Conservation (phyloP, 2,113 vertebrate genomes). For the Plectropomus leopardus region DNA sequence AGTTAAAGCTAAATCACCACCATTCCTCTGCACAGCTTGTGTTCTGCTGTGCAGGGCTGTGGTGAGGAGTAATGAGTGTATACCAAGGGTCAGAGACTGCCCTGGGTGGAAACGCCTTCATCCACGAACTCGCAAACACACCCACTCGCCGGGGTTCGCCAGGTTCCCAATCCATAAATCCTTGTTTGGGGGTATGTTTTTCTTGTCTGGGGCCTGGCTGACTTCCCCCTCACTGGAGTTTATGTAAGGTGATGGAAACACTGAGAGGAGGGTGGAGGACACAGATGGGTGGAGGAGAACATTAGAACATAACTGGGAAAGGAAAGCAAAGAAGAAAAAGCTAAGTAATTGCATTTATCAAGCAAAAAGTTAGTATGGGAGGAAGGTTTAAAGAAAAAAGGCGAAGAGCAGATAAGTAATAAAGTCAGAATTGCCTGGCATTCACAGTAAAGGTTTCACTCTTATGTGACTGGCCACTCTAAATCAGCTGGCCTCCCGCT, state of each 20-base stretch:
- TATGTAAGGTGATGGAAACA: slow-evolving; percentile 70
- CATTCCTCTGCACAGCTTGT: slow-evolving; percentile 16
- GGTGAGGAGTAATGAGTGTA: slow-evolving; percentile 39
- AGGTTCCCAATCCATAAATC: slow-evolving; percentile 67
- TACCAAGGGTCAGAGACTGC: slow-evolving; percentile 45
- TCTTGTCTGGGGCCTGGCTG: slow-evolving; percentile 60
- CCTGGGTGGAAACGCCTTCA: slow-evolving; percentile 38
- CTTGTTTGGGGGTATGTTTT: slow-evolving; percentile 64
- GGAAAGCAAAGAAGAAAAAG: slow-evolving; percentile 31
- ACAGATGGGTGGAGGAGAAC: slow-evolving; percentile 17
- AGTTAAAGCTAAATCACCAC: slow-evolving; percentile 28
- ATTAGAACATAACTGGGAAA: slow-evolving; percentile 21
- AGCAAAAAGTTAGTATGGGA: slow-evolving; percentile 9
- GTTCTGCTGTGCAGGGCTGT: slow-evolving; percentile 35
- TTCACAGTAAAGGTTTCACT: slow-evolving; percentile 35
- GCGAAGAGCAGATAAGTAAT: slow-evolving; percentile 48
- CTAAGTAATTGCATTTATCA: slow-evolving; percentile 17
- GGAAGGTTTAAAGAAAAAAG: background rate
- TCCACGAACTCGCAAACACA: slow-evolving; percentile 49
- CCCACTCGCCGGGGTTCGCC: slow-evolving; percentile 32
- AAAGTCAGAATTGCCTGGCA: slow-evolving; percentile 16
- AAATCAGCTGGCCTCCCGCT: slow-evolving; percentile 39
- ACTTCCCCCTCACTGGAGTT: slow-evolving; percentile 51
- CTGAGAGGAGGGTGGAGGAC: slow-evolving; percentile 49
- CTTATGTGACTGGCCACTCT: slow-evolving; percentile 27